phyloP scores from a whole-genome alignment of 2,113 vertebrate genomes.

The Syrrhaptes paradoxus region DNA sequence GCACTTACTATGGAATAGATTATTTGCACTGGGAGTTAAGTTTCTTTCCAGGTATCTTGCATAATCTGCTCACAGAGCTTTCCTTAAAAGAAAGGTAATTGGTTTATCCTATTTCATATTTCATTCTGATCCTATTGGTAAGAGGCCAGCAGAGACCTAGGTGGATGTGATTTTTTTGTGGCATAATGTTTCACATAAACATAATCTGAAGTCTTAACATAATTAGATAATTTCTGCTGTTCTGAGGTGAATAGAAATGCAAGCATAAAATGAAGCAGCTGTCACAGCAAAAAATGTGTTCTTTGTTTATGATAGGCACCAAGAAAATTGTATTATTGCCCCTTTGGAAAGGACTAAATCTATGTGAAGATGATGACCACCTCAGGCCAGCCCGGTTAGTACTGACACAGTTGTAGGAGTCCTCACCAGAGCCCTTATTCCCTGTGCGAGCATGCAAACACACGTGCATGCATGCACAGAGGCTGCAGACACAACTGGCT shows the following conservation, averaged over 20 bases:
- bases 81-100: neutral
- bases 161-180: neutral
- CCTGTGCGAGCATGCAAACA: neutral
- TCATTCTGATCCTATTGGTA: neutral
- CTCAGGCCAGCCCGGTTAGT: neutral
- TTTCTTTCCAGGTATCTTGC: neutral
- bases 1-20: neutral
- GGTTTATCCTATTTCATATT: neutral
- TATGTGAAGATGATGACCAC: neutral
- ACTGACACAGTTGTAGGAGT: neutral
- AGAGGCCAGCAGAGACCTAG: neutral
- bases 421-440: neutral
- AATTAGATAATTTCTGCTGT: slow-evolving; percentile 14
- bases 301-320: neutral
- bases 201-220: neutral
- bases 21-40: neutral
- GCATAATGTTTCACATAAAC: slow-evolving; percentile 12
- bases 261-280: neutral
- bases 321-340: neutral
- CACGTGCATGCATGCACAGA: too few relatives aligned
- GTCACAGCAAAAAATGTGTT: neutral
- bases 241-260: neutral
- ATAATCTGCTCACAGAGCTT: neutral
- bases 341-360: neutral
- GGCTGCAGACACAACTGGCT: neutral